phyloP scores from a whole-genome alignment of 2,113 vertebrate species.

The Elaphurus davidianus region DNA sequence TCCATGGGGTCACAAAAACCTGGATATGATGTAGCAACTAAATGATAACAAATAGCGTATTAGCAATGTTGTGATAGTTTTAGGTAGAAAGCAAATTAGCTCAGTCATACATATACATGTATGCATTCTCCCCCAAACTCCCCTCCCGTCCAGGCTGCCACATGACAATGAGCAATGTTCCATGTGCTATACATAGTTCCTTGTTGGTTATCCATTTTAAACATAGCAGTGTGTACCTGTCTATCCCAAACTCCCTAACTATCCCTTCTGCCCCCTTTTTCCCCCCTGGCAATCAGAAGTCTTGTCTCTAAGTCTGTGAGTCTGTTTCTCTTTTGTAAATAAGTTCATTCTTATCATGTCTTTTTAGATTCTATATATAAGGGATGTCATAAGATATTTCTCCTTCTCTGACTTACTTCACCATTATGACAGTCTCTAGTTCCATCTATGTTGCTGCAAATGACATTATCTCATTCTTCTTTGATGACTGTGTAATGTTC shows the following conservation, averaged over 20 bases:
- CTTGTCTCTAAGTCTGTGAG: background rate
- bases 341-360: background rate
- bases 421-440: background rate
- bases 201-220: background rate
- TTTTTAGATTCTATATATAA: background rate
- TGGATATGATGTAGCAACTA: background rate
- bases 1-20: background rate
- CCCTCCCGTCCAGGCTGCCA: rapidly evolving
- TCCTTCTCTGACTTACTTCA: background rate
- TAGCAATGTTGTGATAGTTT: background rate
- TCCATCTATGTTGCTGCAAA: background rate
- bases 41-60: background rate
- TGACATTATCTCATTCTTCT: background rate
- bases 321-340: background rate
- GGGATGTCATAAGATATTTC: background rate
- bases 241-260: background rate
- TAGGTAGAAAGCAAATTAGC: background rate
- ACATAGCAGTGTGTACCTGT: background rate
- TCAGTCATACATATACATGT: background rate
- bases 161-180: background rate
- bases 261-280: background rate
- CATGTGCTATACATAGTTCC: background rate
- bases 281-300: background rate
- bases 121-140: background rate
- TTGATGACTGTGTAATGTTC: background rate